Base-by-base conservation (phyloP, 2,888 invertebrate genomes). In the Nymphalis urticae region DNA sequence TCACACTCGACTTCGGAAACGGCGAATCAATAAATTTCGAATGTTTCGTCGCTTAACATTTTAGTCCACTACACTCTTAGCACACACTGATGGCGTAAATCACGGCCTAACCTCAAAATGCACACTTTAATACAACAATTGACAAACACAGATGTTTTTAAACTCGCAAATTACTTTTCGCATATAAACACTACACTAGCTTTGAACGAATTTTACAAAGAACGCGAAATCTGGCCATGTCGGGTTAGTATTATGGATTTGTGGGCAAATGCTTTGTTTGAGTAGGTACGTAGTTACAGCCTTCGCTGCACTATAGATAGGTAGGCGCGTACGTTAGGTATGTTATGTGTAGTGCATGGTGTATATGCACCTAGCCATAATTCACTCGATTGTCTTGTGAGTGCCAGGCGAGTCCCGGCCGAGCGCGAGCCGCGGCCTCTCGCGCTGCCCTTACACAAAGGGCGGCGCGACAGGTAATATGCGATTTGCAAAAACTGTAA, bases 241-340 rank as follows among this genome's bases (percentile, higher is more conserved):
- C 81, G 80, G 80, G 77, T 81, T 80, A 80, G 82, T 84, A 79
- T 79, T 85, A 85, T 84, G 84, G 88, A 87, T 87, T 87, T 85
- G 86, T 85, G 87, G 85, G 85, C 87, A 83, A 91, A 86, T 88
- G 92, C 92, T 92, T 92, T 92, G 92, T 92, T 90, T 87, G 90
- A 90, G 85, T 86, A 85, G 85, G 84, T 86, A 88, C 84, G 86
- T 86, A 88, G 85, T 83, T 77, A 84, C 88, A 91, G 91, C 90
- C 90, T 92, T 88, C 89, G 83, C 84, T 86, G 87, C 87, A 84
- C 87, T 87, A 86, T 86, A 88, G 76, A 81, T 82, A 82, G 82
- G 83, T 87, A 85, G 81, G 81, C 84, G 85, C 84, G 85, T 87
- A 83, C 81, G 85, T 84, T 82, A 82, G 81, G 82, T 85, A 80